Conservation (phyloP, 2,888 invertebrate genomes). For the Cataglyphis livida region DNA sequence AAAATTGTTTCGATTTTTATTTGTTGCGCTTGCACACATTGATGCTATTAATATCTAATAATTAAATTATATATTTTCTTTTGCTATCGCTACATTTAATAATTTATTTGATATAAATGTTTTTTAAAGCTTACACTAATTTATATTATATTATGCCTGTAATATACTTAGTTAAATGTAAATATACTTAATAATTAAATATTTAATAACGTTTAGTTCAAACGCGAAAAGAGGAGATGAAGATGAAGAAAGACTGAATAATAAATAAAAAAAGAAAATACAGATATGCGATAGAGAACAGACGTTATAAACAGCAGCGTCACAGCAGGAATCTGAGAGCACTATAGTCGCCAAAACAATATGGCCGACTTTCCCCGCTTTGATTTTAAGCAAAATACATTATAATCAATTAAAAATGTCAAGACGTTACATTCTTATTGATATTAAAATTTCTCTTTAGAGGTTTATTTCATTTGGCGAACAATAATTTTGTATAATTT, state of each 20-base stretch:
- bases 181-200: background rate
- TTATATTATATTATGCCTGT: background rate
- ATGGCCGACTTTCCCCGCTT: slow-evolving; percentile 74
- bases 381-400: slow-evolving; percentile 51
- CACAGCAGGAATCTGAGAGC: slow-evolving; percentile 63
- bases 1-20: background rate
- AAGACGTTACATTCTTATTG: background rate
- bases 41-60: background rate
- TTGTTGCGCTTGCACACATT: background rate
- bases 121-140: background rate
- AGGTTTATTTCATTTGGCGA: background rate
- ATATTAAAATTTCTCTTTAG: background rate
- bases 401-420: slow-evolving; percentile 25
- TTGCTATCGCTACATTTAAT: background rate
- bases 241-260: background rate
- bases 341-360: slow-evolving; percentile 59
- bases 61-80: background rate
- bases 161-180: background rate
- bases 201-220: background rate
- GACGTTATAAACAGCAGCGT: slow-evolving; percentile 54
- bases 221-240: background rate
- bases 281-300: slow-evolving; percentile 58
- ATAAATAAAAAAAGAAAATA: slow-evolving; percentile 35
- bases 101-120: background rate
- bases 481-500: background rate